Evolutionary conservation across 2,888 invertebrate genomes (phyloP).

Genomic region (Sphecodes monilicornis): DNA sequence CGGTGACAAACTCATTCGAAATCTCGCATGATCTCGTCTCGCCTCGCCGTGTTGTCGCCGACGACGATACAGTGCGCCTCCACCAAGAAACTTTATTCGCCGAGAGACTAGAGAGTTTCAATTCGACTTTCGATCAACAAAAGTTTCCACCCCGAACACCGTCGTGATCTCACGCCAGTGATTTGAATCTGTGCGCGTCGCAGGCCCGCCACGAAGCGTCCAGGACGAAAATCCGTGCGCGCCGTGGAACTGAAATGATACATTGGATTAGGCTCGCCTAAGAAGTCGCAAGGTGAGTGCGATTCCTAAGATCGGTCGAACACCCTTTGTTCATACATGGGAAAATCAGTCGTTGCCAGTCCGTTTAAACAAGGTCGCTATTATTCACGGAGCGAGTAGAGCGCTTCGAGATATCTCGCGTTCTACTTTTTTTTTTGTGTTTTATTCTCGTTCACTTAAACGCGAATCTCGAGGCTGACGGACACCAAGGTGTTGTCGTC

Average conservation of each 20-base stretch:
- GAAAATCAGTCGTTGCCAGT: constrained; percentile 7
- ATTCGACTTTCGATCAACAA: neutral
- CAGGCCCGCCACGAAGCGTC: constrained; percentile 28
- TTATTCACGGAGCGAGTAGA: neutral
- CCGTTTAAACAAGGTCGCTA: constrained; percentile 16
- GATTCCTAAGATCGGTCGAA: constrained; percentile 16
- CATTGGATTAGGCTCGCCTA: constrained; percentile 65
- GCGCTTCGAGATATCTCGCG: constrained; percentile 8
- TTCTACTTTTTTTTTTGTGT: neutral
- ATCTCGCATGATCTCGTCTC: neutral
- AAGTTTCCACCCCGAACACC: neutral
- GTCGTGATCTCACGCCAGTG: constrained; percentile 32
- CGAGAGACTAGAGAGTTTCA: neutral
- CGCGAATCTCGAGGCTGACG: neutral
- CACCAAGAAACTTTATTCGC: neutral
- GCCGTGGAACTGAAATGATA: constrained; percentile 65
- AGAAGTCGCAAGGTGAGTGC: constrained; percentile 69
- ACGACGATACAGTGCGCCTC: neutral
- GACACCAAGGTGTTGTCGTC: neutral
- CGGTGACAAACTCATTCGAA: neutral
- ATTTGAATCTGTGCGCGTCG: constrained; percentile 30
- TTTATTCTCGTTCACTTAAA: neutral
- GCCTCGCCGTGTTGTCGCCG: neutral
- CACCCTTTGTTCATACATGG: constrained; percentile 30
- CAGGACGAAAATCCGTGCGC: constrained; percentile 42